Percentiles rank a stretch among this genome's conserved stretches.
Evolutionary conservation across 2,113 vertebrate genomes (phyloP).

Genomic region (Boleophthalmus pectinirostris): DNA sequence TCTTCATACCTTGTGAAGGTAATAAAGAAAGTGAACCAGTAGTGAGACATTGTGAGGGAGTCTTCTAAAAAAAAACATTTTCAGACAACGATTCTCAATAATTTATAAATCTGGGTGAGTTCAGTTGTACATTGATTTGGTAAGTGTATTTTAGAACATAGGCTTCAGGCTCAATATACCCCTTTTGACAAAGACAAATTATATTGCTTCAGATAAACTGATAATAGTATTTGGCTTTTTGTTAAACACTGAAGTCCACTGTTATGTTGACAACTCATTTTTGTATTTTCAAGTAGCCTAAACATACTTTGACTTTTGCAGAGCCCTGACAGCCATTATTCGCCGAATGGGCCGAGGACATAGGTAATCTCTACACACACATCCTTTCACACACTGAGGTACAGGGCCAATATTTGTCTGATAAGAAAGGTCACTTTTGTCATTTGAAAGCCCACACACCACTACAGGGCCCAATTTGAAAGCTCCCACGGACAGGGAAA

Average conservation of each 20-base stretch:
- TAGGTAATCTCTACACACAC: slow-evolving; percentile 32
- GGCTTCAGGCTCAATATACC: no score
- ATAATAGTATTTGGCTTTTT: no score
- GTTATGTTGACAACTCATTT: background rate
- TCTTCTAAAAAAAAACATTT: no score
- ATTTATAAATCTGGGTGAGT: no score
- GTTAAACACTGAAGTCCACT: background rate
- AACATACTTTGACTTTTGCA: background rate
- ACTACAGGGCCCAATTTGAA: slow-evolving; percentile 40
- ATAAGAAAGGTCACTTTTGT: slow-evolving; percentile 68
- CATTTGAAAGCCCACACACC: slow-evolving; percentile 45
- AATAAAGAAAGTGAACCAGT: no score
- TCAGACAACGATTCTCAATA: no score
- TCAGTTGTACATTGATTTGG: no score
- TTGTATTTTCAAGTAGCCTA: background rate
- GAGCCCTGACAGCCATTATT: slow-evolving; percentile 27
- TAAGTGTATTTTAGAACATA: no score
- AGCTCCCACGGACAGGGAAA: slow-evolving; percentile 46
- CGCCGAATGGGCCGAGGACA: slow-evolving; percentile 22
- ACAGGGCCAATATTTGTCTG: slow-evolving; percentile 46
- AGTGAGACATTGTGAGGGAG: no score
- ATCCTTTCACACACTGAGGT: slow-evolving; percentile 29
- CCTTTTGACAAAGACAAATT: no score
- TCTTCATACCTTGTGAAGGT: no score
- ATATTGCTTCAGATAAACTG: no score